phyloP scores from a whole-genome alignment of 2,113 vertebrate species.

The Ceyx margarethae region DNA sequence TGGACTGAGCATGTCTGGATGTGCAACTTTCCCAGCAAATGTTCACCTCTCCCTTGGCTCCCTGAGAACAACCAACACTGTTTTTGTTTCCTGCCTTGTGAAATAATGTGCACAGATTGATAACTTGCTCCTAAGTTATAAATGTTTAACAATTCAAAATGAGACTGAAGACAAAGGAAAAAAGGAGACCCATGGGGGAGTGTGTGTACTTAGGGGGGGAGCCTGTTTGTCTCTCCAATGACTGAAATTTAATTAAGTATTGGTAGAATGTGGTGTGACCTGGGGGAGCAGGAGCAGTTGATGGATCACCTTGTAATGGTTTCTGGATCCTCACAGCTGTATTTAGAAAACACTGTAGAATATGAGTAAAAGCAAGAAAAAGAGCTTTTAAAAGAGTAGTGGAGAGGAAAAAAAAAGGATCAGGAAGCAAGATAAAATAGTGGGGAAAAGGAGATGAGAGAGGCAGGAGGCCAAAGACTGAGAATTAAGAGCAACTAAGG shows the following conservation, averaged over 20 bases:
- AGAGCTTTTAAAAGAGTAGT: background rate
- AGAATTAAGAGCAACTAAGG: background rate
- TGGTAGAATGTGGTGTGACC: background rate
- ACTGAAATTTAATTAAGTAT: conserved; percentile 29
- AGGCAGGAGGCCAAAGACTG: background rate
- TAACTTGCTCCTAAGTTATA: background rate
- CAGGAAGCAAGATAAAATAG: background rate
- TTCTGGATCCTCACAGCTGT: background rate
- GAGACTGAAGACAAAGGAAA: conserved; percentile 11
- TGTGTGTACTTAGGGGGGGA: no score
- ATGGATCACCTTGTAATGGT: background rate
- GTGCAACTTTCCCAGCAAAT: no score
- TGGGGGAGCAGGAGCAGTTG: background rate
- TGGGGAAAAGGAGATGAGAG: background rate
- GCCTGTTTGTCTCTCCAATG: background rate
- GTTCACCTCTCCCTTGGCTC: background rate
- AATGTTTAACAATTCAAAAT: conserved; percentile 41
- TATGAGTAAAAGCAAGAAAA: background rate
- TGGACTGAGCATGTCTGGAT: no score
- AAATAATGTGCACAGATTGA: background rate
- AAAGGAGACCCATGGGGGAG: background rate
- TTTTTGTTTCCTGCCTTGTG: background rate
- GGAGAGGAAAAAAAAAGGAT: background rate
- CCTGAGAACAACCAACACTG: background rate
- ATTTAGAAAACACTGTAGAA: background rate